These are phyloP conservation scores for Caranx melampygus DNA, from an alignment of 2,113 vertebrate genomes.

Conservation along the genomic window DNA sequence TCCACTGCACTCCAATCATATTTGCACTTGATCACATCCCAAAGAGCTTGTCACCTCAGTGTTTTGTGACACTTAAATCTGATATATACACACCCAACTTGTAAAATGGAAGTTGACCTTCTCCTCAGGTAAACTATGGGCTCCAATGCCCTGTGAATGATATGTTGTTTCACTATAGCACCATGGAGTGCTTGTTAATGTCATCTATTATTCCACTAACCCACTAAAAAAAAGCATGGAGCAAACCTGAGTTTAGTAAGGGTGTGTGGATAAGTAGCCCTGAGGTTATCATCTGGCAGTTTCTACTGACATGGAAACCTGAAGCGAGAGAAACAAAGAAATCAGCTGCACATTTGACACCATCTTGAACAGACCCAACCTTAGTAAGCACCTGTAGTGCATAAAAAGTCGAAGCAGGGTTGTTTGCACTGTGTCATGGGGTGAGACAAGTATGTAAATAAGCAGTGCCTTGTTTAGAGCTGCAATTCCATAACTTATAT, in stretches of 20 bases:
- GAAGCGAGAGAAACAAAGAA: neutral
- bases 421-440: neutral
- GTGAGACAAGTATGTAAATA: conserved; percentile 3
- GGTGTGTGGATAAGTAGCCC: conserved; percentile 11
- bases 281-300: conserved; percentile 15
- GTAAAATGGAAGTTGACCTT: conserved; percentile 75
- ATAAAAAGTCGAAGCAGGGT: neutral
- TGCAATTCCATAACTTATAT: neutral
- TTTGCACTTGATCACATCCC: conserved; percentile 77
- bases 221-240: conserved; percentile 11
- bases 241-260: conserved; percentile 11
- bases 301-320: conserved; percentile 13
- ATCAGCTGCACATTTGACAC: neutral
- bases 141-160: conserved; percentile 48
- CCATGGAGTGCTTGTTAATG: conserved; percentile 29
- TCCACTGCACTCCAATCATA: conserved; percentile 77
- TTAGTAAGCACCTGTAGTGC: neutral
- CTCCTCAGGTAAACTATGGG: conserved; percentile 61
- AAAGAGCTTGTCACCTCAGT: conserved; percentile 75
- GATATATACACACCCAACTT: conserved; percentile 63
- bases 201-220: conserved; percentile 24
- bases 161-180: conserved; percentile 18
- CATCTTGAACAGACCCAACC: neutral
- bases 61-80: conserved; percentile 76
- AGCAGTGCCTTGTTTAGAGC: neutral